Base-by-base conservation (phyloP, 2,113 vertebrate genomes). In the Neogale vison region DNA sequence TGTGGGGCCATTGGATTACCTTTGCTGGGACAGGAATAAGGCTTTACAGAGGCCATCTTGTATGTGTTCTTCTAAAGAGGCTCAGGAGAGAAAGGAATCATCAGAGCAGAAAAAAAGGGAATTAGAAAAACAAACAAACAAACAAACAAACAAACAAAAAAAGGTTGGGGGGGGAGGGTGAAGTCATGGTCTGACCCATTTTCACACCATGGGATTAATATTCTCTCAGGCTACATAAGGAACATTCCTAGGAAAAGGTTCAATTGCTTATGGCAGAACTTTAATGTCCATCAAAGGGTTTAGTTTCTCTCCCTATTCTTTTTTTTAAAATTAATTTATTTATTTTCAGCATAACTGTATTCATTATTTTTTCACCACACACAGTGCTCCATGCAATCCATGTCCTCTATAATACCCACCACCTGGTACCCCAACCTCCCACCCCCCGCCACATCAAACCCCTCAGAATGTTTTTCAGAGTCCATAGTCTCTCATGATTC, bases 11-110 rank as follows among this genome's bases (percentile, higher is more conserved):
- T 88, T 94, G 82, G 71, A 83, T 97, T 99, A 99, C 99, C 99
- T 99, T 99, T 95, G 96, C 98, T 98, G 98, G 98, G 97, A 84
- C 97, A 97, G 98, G 98, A 98, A 94, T 97, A 97, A 92, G 93
- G 98, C 96, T 97, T 98, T 96, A 99, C 98, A 98, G 98, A 98
- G 94, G 98, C 98, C 96, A 98, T 99, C 98, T 98, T 98, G 98
- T 98, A 96, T 98, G 99, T 91, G 94, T 98, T 99, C 98, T 99
- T 99, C 99, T 99, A 98, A 97, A 98, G 87, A 97, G 95, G 97
- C 98, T 98, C 99, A 98, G 96, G 96, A 98, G 92, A 98, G 94
- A 98, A 86, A 98, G 92, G 81, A 81, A 96, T 52, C 87, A 69
- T 95, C 90, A 95, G 88, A 97, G 80, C 90, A 93, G 81, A 88